phyloP scores from a whole-genome alignment of 92 coral and sea anemone genomes.

The Ricordea florida region DNA sequence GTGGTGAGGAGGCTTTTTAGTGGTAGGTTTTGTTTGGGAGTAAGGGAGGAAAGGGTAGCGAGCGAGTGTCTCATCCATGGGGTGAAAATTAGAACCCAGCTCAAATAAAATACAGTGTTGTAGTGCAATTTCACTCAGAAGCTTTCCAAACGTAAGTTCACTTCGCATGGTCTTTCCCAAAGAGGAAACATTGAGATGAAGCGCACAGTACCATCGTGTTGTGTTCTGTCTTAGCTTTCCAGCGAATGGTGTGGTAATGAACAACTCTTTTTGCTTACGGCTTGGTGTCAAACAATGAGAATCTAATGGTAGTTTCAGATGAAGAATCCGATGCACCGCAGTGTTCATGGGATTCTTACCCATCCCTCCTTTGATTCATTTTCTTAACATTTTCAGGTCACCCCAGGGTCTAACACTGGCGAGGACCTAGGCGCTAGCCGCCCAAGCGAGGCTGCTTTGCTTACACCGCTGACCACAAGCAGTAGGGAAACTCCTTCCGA shows the following conservation, averaged over 20 bases:
- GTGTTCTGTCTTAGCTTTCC: too few relatives aligned
- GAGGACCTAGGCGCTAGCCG: conserved; percentile 35
- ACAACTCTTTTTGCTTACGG: background rate
- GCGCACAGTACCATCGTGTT: too few relatives aligned
- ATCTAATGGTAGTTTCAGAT: background rate
- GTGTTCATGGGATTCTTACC: background rate
- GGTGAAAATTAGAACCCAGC: too few relatives aligned
- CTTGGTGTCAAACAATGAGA: background rate
- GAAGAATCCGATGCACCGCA: background rate
- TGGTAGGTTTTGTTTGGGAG: too few relatives aligned
- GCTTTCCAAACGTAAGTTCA: too few relatives aligned
- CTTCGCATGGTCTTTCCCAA: too few relatives aligned
- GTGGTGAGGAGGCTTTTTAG: background rate
- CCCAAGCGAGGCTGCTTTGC: conserved; percentile 49
- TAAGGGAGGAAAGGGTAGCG: too few relatives aligned
- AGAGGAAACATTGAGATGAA: too few relatives aligned
- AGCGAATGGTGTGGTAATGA: too few relatives aligned
- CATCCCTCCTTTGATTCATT: background rate
- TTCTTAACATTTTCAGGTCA: conserved; percentile 22
- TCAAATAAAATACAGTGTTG: too few relatives aligned
- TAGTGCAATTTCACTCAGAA: too few relatives aligned
- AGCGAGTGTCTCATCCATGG: too few relatives aligned
- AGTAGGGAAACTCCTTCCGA: conserved; percentile 55
- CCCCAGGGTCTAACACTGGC: conserved; percentile 55
- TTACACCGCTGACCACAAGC: conserved; percentile 68